Conservation (phyloP, 1,140 invertebrate species). For the Spodoptera litura region DNA sequence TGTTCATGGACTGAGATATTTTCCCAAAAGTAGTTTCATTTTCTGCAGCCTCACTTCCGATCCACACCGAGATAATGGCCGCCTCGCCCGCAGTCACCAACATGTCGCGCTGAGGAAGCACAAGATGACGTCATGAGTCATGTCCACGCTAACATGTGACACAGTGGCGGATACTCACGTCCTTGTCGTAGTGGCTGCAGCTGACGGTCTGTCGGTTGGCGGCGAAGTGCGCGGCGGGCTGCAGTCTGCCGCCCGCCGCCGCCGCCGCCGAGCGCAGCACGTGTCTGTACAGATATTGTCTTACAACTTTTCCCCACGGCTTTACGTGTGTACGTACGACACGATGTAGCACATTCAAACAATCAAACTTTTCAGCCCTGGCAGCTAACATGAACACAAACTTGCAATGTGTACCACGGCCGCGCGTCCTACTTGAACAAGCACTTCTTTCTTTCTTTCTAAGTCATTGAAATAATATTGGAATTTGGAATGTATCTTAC, state of each 20-base stretch:
- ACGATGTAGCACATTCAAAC: no score
- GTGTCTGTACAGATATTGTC: constrained; percentile 68
- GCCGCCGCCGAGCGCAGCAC: constrained; percentile 87
- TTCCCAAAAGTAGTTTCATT: not conserved
- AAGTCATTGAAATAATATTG: constrained; percentile 25
- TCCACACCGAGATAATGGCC: constrained; percentile 89
- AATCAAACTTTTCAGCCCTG: no score
- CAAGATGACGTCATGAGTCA: not conserved
- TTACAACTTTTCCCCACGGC: no score
- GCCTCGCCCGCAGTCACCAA: constrained; percentile 90
- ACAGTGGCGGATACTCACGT: constrained; percentile 79
- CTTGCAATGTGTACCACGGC: no score
- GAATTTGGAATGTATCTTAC: constrained; percentile 66
- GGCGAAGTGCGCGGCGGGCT: constrained; percentile 85
- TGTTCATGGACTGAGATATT: constrained; percentile 57
- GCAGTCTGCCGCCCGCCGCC: constrained; percentile 83
- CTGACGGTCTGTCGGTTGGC: constrained; percentile 90
- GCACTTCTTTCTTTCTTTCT: no score
- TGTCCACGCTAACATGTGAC: no score
- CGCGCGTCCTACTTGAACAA: no score
- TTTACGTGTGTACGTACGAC: no score
- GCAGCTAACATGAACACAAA: no score
- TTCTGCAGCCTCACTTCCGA: constrained; percentile 11
- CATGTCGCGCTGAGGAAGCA: constrained; percentile 82
- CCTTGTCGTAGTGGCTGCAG: constrained; percentile 87